Conservation (phyloP, 2,888 invertebrate genomes). For the Poecilus cupreus region DNA sequence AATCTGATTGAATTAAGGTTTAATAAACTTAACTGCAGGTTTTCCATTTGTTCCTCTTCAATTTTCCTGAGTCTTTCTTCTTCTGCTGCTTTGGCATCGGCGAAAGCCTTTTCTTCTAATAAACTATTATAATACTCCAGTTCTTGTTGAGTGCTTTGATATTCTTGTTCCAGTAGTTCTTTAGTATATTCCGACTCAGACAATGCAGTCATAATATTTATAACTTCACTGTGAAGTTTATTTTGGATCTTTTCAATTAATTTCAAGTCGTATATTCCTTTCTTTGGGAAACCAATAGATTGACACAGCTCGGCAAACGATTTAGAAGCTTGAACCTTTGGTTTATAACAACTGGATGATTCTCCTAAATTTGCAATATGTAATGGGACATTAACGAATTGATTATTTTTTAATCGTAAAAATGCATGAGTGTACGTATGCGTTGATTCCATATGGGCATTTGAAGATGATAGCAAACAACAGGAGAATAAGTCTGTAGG, state of each 20-base stretch:
- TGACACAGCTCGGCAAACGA: constrained; percentile 66
- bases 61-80: not conserved
- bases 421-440: constrained; percentile 80
- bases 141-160: constrained; percentile 66
- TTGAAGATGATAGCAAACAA: constrained; percentile 77
- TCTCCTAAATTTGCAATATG: constrained; percentile 74
- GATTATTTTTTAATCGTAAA: constrained; percentile 72
- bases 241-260: constrained; percentile 68
- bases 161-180: constrained; percentile 70
- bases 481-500: constrained; percentile 78
- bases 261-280: not conserved
- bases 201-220: constrained; percentile 67
- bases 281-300: constrained; percentile 18
- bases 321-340: constrained; percentile 66
- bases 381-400: constrained; percentile 74
- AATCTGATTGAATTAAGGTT: constrained; percentile 10
- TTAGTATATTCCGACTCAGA: constrained; percentile 68
- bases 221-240: constrained; percentile 68
- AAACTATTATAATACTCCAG: constrained; percentile 1
- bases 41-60: not conserved
- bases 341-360: constrained; percentile 68
- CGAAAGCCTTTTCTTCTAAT: not conserved
- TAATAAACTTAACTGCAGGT: not conserved
- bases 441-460: constrained; percentile 75
- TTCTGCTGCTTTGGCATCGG: not conserved